phyloP scores from a whole-genome alignment of 2,113 vertebrate species.

The Seriola dumerili region DNA sequence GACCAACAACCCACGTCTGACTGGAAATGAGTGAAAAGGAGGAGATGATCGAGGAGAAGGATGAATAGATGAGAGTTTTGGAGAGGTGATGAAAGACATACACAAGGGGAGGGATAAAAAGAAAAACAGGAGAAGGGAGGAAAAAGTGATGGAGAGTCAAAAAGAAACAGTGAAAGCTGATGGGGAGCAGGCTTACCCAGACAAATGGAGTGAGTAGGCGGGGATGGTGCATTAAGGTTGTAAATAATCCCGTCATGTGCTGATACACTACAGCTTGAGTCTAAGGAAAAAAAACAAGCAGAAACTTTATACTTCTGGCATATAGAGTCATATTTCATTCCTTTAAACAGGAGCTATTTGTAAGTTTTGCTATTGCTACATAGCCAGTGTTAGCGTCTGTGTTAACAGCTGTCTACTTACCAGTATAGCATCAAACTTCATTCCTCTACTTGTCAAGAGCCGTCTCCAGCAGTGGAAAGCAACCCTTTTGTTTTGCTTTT shows the following conservation, averaged over 20 bases:
- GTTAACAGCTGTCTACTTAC: too few relatives aligned
- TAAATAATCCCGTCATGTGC: slow-evolving; percentile 49
- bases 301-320: background rate
- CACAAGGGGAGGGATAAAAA: background rate
- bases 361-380: too few relatives aligned
- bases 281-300: slow-evolving; percentile 10
- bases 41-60: background rate
- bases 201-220: slow-evolving; percentile 61
- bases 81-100: slow-evolving; percentile 11
- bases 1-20: slow-evolving; percentile 15
- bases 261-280: slow-evolving; percentile 21
- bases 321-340: slow-evolving; percentile 24
- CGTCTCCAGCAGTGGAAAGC: too few relatives aligned
- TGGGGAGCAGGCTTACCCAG: slow-evolving; percentile 41
- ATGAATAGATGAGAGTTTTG: background rate
- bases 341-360: background rate
- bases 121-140: slow-evolving; percentile 4
- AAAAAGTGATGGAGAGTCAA: slow-evolving; percentile 33
- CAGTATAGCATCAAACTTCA: too few relatives aligned
- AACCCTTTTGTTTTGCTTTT: too few relatives aligned
- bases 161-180: slow-evolving; percentile 42
- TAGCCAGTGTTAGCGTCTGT: too few relatives aligned
- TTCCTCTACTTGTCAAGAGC: too few relatives aligned
- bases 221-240: slow-evolving; percentile 36
- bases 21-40: slow-evolving; percentile 37